Percentiles rank a stretch among this genome's conserved stretches.
These are phyloP conservation scores for Beris chalybata DNA, from an alignment of 2,888 invertebrate genomes.

Conservation along the genomic window DNA sequence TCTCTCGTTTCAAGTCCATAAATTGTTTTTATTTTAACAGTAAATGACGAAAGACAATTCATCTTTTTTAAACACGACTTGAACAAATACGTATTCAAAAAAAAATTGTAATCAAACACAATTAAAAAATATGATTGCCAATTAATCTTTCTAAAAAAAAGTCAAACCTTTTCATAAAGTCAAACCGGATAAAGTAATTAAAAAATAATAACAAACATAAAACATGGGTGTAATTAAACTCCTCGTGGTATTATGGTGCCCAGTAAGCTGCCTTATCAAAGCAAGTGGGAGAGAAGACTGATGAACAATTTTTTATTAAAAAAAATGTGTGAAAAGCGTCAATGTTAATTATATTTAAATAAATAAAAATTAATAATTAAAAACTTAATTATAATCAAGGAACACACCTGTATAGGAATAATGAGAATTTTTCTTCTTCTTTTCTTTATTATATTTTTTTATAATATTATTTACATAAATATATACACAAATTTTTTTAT, in stretches of 20 bases:
- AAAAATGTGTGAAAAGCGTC: conserved; percentile 3
- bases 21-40: no score
- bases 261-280: conserved; percentile 39
- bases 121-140: no score
- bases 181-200: background rate
- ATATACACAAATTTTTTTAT: background rate
- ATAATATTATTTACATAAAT: no score
- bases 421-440: background rate
- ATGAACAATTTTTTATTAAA: conserved; percentile 29
- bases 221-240: background rate
- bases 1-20: no score
- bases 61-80: no score
- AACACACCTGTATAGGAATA: background rate
- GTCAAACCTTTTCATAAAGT: no score
- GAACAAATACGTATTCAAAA: no score
- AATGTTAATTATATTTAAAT: conserved; percentile 10
- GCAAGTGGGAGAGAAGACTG: conserved; percentile 41
- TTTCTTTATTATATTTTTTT: no score
- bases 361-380: conserved; percentile 1
- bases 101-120: no score
- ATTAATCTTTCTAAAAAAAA: no score
- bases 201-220: background rate
- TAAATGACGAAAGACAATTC: no score
- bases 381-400: background rate
- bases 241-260: conserved; percentile 36